Evolutionary conservation across 2,888 invertebrate species (phyloP), one percentile per base, ranked within the genome.

Genomic region (Trisateles emortualis): DNA sequence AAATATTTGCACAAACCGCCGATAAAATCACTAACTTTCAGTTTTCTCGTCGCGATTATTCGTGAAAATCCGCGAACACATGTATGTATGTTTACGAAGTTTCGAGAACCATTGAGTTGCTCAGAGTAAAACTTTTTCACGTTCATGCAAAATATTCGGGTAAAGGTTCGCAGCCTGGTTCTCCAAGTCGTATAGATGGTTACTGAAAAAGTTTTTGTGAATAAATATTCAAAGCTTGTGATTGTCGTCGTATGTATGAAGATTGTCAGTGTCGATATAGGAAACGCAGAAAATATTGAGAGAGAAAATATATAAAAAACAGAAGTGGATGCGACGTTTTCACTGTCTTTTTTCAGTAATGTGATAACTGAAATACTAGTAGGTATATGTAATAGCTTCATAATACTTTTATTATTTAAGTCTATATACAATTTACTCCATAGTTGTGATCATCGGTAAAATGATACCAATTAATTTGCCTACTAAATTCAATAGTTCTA

Each of bases 61-160:
- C 16, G 26, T 29, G 2, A 11, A 45, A 36, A 26, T 36, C 13
- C 16, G 16, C 11, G 36, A 26, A 29, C 36, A 17, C 13, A 19
- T 2, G 35, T 35, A 13, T 14, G 33, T 33, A 13, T 11, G 14
- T 33, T 16, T 16, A 14, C 2, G 8, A 26, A 26, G 5, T 26
- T 26, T 26, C 6, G 26, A 26, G 9, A 26, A 26, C 22, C 8
- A 26, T 26, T 26, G 26, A 26, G 11, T 13, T 1, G 24, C 11
- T 26, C 24, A 13, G 22, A 13, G 22, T 13, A 29, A 43, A 43
- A 32, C 22, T 32, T 42, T 42, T 3, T 32, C 42, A 11, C 19
- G 9, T 33, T 14, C n/a, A 11, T n/a, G 30, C 19, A 11, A 30
- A 17, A 19, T 32, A 42, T 42, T 42, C 19, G 14, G n/a, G 6